These are phyloP conservation scores for Oncorhynchus nerka DNA, from an alignment of 2,113 vertebrate species.

Conservation along the genomic window DNA sequence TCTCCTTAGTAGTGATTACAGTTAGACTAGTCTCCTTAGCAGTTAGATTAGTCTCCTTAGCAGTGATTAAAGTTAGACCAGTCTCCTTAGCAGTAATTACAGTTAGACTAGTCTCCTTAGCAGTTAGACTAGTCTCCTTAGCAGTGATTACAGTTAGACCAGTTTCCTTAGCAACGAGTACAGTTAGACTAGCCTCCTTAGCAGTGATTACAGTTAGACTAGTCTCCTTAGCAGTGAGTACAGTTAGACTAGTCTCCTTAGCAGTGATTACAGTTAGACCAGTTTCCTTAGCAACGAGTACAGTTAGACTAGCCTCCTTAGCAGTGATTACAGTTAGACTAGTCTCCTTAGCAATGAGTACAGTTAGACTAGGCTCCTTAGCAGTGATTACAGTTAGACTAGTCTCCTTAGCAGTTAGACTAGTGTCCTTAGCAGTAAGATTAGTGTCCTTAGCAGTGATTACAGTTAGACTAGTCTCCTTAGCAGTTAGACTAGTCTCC, in stretches of 20 bases:
- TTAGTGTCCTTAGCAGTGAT: no score
- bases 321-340: no score
- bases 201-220: not conserved
- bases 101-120: not conserved
- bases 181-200: not conserved
- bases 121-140: not conserved
- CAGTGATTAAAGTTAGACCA: not conserved
- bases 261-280: not conserved
- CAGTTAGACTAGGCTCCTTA: not conserved
- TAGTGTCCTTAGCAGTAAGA: no score
- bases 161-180: conserved; percentile 3
- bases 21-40: not conserved
- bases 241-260: not conserved
- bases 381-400: conserved; percentile 6
- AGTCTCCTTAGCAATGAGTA: not conserved
- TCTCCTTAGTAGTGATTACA: conserved; percentile 5
- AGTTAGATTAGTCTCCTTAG: not conserved
- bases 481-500: no score
- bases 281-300: not conserved
- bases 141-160: conserved; percentile 1
- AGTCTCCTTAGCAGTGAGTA: not conserved
- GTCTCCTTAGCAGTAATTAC: not conserved
- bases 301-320: no score
- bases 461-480: not conserved
- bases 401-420: no score